A percentile compares a stretch with the other conserved stretches of the same genome.
Evolutionary conservation across 1,140 invertebrate genomes (phyloP).

Genomic region (Scaptomyza pallida): DNA sequence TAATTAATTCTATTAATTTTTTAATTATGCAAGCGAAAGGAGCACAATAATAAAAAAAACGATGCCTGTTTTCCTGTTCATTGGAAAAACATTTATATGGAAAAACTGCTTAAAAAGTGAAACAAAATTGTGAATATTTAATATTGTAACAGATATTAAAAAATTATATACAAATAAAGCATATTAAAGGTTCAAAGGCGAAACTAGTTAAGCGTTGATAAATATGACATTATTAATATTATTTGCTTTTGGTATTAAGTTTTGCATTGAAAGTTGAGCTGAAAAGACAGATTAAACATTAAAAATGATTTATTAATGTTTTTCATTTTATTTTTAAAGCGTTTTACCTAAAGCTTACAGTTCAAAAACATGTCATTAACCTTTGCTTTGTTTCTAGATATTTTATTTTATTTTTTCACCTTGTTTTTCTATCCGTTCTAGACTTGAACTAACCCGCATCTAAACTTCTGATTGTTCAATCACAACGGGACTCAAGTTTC

Average conservation of each 20-base stretch:
- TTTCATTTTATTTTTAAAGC: too few relatives aligned
- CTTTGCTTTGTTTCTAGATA: too few relatives aligned
- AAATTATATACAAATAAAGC: not conserved
- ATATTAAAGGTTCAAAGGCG: not conserved
- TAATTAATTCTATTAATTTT: constrained; percentile 79
- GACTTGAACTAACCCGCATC: not conserved
- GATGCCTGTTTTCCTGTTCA: constrained; percentile 52
- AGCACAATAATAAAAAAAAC: constrained; percentile 27
- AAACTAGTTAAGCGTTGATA: too few relatives aligned
- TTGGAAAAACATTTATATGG: constrained; percentile 40
- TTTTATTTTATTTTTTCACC: too few relatives aligned
- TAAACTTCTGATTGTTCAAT: not conserved
- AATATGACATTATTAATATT: not conserved
- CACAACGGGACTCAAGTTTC: not conserved
- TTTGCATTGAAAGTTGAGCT: too few relatives aligned
- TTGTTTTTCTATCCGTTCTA: too few relatives aligned
- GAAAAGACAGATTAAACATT: too few relatives aligned
- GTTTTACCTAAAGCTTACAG: too few relatives aligned
- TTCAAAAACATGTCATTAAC: too few relatives aligned
- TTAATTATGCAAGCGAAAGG: constrained; percentile 28
- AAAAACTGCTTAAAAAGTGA: constrained; percentile 13
- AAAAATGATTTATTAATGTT: too few relatives aligned
- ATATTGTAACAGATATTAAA: not conserved
- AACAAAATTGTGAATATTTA: not conserved
- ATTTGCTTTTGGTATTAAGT: not conserved